Evolutionary conservation across 2,888 invertebrate genomes (phyloP).

Genomic region (Gibbula magus): DNA sequence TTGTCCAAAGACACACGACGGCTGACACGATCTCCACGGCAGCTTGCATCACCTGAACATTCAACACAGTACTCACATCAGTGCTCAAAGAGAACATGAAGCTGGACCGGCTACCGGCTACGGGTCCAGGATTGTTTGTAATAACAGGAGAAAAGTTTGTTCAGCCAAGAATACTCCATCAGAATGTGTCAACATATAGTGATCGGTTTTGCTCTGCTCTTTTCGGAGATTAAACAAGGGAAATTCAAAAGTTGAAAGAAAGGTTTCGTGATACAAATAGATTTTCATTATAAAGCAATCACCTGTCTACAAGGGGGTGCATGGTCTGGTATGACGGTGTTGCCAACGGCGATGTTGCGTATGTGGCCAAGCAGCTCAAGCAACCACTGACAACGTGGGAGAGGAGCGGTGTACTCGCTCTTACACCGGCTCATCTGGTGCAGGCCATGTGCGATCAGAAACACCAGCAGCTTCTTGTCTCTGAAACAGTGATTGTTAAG

Average conservation of each 20-base stretch:
- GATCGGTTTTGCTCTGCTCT: not conserved
- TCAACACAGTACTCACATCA: too few species aligned
- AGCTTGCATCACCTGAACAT: conserved; percentile 41
- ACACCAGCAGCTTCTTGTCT: not conserved
- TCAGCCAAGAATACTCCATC: not conserved
- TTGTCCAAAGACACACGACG: conserved; percentile 48
- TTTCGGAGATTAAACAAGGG: not conserved
- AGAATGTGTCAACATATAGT: not conserved
- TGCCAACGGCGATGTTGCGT: conserved; percentile 58
- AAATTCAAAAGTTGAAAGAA: conserved; percentile 37
- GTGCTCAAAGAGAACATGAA: too few species aligned
- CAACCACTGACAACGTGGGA: conserved; percentile 64
- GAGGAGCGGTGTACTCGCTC: conserved; percentile 35
- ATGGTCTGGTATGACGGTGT: conserved; percentile 43
- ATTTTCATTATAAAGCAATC: not conserved
- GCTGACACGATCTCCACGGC: conserved; percentile 44
- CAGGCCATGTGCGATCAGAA: conserved; percentile 29
- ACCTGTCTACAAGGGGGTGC: conserved; percentile 43
- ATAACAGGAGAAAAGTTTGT: too few species aligned
- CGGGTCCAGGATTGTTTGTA: too few species aligned
- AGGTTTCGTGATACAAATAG: not conserved
- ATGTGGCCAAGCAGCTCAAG: conserved; percentile 69
- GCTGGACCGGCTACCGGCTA: too few species aligned
- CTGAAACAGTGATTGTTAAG: not conserved
- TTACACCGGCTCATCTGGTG: conserved; percentile 16